Evolutionary conservation across 2,113 vertebrate species (phyloP).

Genomic region (Elephas maximus): DNA sequence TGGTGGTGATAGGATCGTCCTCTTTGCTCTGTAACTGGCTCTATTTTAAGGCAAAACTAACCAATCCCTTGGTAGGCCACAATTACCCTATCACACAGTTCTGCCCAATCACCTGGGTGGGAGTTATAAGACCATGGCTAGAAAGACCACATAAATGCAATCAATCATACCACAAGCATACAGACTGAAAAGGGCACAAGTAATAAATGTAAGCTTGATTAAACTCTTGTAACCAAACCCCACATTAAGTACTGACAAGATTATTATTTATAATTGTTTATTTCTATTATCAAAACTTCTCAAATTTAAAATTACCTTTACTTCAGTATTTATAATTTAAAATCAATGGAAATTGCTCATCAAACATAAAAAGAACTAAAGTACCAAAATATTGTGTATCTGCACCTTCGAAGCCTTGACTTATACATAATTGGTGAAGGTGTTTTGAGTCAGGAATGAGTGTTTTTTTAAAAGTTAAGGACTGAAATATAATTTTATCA

Average conservation of each 20-base stretch:
- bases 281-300: background rate
- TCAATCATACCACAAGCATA: background rate
- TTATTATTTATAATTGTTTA: slow-evolving; percentile 18
- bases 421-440: background rate
- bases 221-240: background rate
- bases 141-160: too few relatives aligned
- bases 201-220: background rate
- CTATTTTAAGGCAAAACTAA: too few relatives aligned
- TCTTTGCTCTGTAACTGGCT: too few relatives aligned
- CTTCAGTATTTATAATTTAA: slow-evolving; percentile 17
- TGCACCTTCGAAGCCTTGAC: background rate
- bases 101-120: too few relatives aligned
- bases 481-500: background rate
- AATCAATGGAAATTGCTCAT: background rate
- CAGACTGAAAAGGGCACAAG: background rate
- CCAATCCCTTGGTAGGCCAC: too few relatives aligned
- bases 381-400: background rate
- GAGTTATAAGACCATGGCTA: too few relatives aligned
- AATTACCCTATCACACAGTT: too few relatives aligned
- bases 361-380: slow-evolving; percentile 8
- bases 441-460: background rate
- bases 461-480: background rate
- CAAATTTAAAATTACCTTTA: slow-evolving; percentile 5
- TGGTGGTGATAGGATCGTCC: too few relatives aligned
- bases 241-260: background rate